A percentile compares a stretch with the other conserved stretches of the same genome.
phyloP scores from a whole-genome alignment of 2,888 invertebrate genomes.

The Muscina levida region DNA sequence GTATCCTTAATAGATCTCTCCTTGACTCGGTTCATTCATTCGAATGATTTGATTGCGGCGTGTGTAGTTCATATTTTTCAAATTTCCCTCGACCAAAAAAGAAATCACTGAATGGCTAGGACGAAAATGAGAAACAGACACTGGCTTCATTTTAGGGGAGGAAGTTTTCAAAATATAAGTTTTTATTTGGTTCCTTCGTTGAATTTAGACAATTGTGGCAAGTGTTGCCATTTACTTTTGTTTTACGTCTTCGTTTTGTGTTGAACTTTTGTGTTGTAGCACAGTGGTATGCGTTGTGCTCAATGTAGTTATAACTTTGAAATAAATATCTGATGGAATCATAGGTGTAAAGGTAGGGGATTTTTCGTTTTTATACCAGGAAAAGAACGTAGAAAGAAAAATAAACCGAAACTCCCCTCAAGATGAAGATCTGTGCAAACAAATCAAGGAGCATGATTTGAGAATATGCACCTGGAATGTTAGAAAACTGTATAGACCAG shows the following conservation, averaged over 20 bases:
- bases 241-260: constrained; percentile 39
- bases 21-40: constrained; percentile 62
- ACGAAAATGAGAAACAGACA: neutral
- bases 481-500: no score
- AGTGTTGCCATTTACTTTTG: constrained; percentile 61
- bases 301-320: no score
- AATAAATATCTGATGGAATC: no score
- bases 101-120: neutral
- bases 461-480: no score
- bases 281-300: neutral
- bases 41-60: constrained; percentile 70
- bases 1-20: constrained; percentile 33
- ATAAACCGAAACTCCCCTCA: no score
- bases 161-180: constrained; percentile 17
- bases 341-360: no score
- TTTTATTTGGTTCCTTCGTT: constrained; percentile 22
- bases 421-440: no score
- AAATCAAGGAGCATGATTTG: no score
- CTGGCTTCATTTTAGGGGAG: constrained; percentile 56
- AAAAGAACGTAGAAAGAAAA: no score
- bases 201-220: constrained; percentile 63
- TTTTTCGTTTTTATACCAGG: no score
- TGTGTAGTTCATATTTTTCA: constrained; percentile 69
- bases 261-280: constrained; percentile 18
- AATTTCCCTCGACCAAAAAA: constrained; percentile 53